Evolutionary conservation across 2,888 invertebrate genomes (phyloP).

Genomic region (Caenorhabditis plicata): DNA sequence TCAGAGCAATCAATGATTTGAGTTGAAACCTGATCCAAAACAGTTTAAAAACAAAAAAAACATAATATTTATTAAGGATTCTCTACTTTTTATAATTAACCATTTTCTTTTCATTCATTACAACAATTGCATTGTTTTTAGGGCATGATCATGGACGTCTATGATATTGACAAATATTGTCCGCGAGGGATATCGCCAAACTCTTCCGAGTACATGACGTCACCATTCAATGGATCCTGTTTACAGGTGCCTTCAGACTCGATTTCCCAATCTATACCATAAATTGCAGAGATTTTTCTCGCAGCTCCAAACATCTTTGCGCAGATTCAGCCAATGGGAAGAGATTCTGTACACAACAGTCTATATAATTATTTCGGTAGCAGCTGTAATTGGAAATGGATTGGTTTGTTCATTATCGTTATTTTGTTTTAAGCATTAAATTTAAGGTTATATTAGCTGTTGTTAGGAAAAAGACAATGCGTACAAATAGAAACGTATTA

Average conservation of each 20-base stretch:
- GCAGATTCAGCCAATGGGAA: conserved; percentile 58
- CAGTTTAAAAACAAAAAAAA: too few relatives aligned
- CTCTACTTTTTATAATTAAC: too few relatives aligned
- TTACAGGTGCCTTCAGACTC: conserved; percentile 33
- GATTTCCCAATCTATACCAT: background rate
- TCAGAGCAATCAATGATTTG: too few relatives aligned
- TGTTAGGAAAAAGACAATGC: conserved; percentile 77
- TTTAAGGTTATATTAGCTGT: conserved; percentile 70
- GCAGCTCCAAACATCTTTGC: conserved; percentile 50
- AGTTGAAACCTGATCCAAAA: too few relatives aligned
- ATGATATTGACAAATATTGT: conserved; percentile 57
- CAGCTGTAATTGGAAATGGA: conserved; percentile 62
- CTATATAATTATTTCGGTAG: conserved; percentile 59
- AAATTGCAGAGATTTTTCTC: conserved; percentile 51
- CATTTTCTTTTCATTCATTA: conserved; percentile 3
- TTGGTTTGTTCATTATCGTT: conserved; percentile 38
- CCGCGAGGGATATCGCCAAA: conserved; percentile 42
- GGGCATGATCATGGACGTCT: conserved; percentile 53
- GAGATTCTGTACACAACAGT: conserved; percentile 56
- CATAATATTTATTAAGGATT: too few relatives aligned
- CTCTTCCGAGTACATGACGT: conserved; percentile 20
- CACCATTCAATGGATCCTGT: conserved; percentile 51
- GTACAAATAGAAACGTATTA: conserved; percentile 87
- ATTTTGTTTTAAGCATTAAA: too few relatives aligned
- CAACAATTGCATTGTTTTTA: conserved; percentile 19